These are phyloP conservation scores for Vireo griseus DNA, from an alignment of 2,797 vertebrate species.

Conservation along the genomic window DNA sequence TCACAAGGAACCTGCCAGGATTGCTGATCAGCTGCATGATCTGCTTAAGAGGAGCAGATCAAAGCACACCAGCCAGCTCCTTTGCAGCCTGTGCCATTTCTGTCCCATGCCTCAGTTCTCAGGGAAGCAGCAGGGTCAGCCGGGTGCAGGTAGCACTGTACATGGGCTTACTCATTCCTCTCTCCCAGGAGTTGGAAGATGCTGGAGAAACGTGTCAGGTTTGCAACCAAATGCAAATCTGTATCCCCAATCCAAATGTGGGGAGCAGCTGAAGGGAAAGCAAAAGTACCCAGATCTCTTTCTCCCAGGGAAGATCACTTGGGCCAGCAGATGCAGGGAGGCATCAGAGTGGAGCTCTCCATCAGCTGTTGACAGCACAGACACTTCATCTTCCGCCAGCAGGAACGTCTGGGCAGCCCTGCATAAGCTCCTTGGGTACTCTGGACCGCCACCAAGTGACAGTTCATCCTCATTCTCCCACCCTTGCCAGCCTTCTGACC, in stretches of 20 bases:
- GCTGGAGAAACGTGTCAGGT: neutral
- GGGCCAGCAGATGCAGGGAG: neutral
- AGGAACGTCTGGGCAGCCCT: neutral
- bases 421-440: neutral
- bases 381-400: neutral
- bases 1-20: neutral
- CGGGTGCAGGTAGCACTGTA: neutral
- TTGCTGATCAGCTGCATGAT: neutral
- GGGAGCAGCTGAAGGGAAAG: neutral
- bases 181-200: neutral
- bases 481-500: neutral
- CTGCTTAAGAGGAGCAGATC: neutral
- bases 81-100: neutral
- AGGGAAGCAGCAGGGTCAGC: rapidly evolving
- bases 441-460: neutral
- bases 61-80: neutral
- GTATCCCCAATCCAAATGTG: neutral
- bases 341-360: neutral
- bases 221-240: neutral
- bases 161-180: neutral
- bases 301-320: neutral
- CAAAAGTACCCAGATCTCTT: neutral
- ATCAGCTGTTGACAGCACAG: neutral
- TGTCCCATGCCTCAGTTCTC: neutral
- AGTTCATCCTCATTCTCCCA: neutral